These are phyloP conservation scores for Patella vulgata DNA, from an alignment of 1,140 invertebrate genomes.

Conservation along the genomic window DNA sequence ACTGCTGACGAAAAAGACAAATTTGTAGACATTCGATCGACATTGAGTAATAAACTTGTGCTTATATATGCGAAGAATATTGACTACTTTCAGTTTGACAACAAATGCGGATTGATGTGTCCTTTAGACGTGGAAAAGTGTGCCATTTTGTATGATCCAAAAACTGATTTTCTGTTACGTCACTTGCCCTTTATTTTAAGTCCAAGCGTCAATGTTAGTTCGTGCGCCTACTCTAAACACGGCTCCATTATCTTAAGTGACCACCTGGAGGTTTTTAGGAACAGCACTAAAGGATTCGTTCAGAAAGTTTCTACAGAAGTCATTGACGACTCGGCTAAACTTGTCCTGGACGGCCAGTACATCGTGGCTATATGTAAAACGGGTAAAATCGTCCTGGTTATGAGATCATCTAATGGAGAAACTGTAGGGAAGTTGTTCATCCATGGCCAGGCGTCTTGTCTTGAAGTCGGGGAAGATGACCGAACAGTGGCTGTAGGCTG, in stretches of 20 bases:
- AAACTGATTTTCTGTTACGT: slow-evolving; percentile 35
- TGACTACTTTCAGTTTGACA: slow-evolving; percentile 34
- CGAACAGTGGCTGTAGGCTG: slow-evolving; percentile 57
- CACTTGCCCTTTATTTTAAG: slow-evolving; percentile 38
- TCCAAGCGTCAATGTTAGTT: slow-evolving; percentile 27
- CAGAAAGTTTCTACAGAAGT: slow-evolving; percentile 30
- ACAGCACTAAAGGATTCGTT: slow-evolving; percentile 16
- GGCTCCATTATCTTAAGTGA: slow-evolving; percentile 36
- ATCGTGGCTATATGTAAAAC: slow-evolving; percentile 33
- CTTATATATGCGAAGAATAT: slow-evolving; percentile 47
- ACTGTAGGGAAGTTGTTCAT: slow-evolving; percentile 41
- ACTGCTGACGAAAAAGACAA: slow-evolving; percentile 33
- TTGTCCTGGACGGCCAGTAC: slow-evolving; percentile 50
- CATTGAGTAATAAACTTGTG: slow-evolving; percentile 32
- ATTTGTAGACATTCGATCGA: slow-evolving; percentile 38
- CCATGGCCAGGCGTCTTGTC: slow-evolving; percentile 49
- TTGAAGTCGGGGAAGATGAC: slow-evolving; percentile 55
- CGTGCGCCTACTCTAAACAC: slow-evolving; percentile 30
- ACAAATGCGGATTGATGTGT: slow-evolving; percentile 33
- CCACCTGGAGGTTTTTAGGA: slow-evolving; percentile 37
- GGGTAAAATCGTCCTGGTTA: slow-evolving; percentile 8
- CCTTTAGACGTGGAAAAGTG: slow-evolving; percentile 42
- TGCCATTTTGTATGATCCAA: slow-evolving; percentile 45
- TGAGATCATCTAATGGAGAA: slow-evolving; percentile 8
- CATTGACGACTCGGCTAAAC: slow-evolving; percentile 8